Conservation (phyloP, 2,113 vertebrate species). For the Gobio gobio region DNA sequence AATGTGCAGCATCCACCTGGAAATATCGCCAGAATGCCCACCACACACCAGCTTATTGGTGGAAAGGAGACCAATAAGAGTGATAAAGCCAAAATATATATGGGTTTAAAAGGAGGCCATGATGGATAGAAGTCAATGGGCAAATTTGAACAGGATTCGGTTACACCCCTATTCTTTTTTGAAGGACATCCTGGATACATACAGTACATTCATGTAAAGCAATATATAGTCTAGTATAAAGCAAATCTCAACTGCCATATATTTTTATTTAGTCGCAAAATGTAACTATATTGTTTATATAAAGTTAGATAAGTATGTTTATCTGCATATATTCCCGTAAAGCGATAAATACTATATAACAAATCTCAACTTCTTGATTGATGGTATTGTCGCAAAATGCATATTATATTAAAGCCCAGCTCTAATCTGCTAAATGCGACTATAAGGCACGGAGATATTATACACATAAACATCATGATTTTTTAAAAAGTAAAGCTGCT, state of each 20-base stretch:
- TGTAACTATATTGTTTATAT: background rate
- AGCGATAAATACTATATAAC: background rate
- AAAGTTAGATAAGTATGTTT: background rate
- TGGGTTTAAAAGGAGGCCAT: too few relatives aligned
- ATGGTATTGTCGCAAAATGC: background rate
- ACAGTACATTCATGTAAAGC: too few relatives aligned
- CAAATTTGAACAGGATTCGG: too few relatives aligned
- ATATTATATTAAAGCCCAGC: background rate
- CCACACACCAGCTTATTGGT: too few relatives aligned
- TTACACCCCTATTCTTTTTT: too few relatives aligned
- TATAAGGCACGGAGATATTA: background rate
- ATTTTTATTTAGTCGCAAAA: background rate
- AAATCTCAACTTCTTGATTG: background rate
- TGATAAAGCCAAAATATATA: too few relatives aligned
- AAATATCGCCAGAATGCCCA: too few relatives aligned
- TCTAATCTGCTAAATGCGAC: background rate
- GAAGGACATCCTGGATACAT: too few relatives aligned
- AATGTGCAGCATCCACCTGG: too few relatives aligned
- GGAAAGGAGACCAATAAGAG: too few relatives aligned
- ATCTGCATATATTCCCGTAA: background rate
- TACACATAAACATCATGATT: background rate
- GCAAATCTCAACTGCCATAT: background rate
- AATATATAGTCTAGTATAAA: background rate
- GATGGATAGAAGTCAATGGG: too few relatives aligned
- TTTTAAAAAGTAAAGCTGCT: too few relatives aligned